Base-by-base conservation (phyloP, 2,888 invertebrate genomes). In the Notodonta ziczac region DNA sequence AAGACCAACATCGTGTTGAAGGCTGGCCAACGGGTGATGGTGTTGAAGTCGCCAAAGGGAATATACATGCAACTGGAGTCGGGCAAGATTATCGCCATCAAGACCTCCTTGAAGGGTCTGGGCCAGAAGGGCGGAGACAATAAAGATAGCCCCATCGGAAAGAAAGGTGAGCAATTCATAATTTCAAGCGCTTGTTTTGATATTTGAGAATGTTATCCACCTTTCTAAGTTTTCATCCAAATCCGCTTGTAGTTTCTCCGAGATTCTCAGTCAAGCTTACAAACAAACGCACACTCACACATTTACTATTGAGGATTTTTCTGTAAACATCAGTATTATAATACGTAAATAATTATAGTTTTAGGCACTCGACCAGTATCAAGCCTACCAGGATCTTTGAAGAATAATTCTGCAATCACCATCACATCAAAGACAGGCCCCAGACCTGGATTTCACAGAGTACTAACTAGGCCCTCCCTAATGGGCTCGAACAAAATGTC, bases 51-150 rank as follows among this genome's bases (percentile, higher is more conserved):
- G 8, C 97, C 98, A 0, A 98, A 98, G 88, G 99, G 99, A 56
- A 98, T 99, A 72, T 99, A 99, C 89, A 97, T 99, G 96, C 97
- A 98, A 78, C 91, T 98, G 54, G 98, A 98, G 82, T 98, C 98
- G 74, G 98, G 98, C 40, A 98, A 98, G 90, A 98, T 99, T 65
- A 98, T 99, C 70, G 98, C 98, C 35, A 98, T 99, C 74, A 96
- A 97, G 80, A 97, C 96, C 0, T 96, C 96, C 0, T 95, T 96
- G 69, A 97, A 97, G 87, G 90, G 91, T 0, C 92, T 96, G 7
- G 95, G 95, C 10, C 91, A 89, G 69, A 92, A 90, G 73, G 83
- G 81, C 13, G 76, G 66, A n/a, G 92, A 92, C 6, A 81, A 69
- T 46, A 91, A 91, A 70, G 91, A 92, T 14, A 87, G 73, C 63